Evolutionary conservation across 2,888 invertebrate genomes (phyloP), one percentile per base, ranked within the genome.

Genomic region (Myopa testacea): DNA sequence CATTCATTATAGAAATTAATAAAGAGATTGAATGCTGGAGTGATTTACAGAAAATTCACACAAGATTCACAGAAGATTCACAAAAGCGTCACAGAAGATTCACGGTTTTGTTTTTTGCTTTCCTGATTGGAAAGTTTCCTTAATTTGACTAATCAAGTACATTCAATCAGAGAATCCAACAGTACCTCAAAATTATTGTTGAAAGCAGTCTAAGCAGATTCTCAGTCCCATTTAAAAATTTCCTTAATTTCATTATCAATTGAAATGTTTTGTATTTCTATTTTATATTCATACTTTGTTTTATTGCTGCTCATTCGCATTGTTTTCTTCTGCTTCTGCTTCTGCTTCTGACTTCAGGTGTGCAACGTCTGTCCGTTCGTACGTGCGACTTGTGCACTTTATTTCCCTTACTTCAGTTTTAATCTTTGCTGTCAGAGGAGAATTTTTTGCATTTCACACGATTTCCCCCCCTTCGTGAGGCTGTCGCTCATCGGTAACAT

Each of bases 331-430:
- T 52, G 26, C 26, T 26, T 26, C 14, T 52, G 26, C 26, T 26
- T 26, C 26, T 26, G 26, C 26, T 26, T 26, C 26, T 26, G 26
- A 26, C 26, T 26, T 26, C 26, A 26, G 26, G 26, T 26, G 26
- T 26, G 26, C 26, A 26, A 70, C 52, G 55, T 68, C 45, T 68
- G 37, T 40, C 19, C 58, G 58, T 71, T 10, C 34, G 71, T 52
- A 71, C 71, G 71, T 71, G 71, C 71, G 55, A 58, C 55, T 71
- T 58, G 14, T 71, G 71, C 52, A 71, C 55, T 71, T 71, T 71
- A 34, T 16, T 70, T 26, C 26, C 26, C 26, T 26, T 55, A 52
- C 34, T 38, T 71, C 8, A 16, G n/a, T 4, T 55, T 58, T 58
- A 71, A 71, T 37, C 52, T 58, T 58, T 58, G 19, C 34, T 71